Evolutionary conservation across 2,888 invertebrate genomes (phyloP), one percentile per base, ranked within the genome.

Genomic region (Limnephilus marmoratus): DNA sequence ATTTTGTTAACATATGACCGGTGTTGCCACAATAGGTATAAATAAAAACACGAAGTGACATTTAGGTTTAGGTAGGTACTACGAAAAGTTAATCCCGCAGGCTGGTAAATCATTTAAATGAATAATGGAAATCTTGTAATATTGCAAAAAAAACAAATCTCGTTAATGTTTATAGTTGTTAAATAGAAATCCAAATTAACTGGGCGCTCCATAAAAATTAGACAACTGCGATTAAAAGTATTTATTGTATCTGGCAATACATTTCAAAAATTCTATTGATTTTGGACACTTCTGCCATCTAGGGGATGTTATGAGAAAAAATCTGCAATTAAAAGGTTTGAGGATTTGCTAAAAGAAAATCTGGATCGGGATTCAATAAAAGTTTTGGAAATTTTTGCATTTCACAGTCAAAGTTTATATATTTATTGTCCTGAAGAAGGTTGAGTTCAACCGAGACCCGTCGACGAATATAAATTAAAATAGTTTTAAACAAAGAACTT

Each of bases 1-100:
- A 90, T 92, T 85, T 92, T 90, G 90, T 90, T 90, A 87, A 85
- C 86, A 82, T n/a, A 81, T 80, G 31, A 4, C 2, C 29, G 81
- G 29, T 90, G 92, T 92, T 92, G 90, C 92, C 90, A 92, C n/a
- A 37, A 41, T 37, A 24, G n/a, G 34, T 31, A 82, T 34, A 34
- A 85, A 85, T 68, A 68, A 68, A 37, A 85, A 85, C 37, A 85
- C 29, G 12, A 90, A 37, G n/a, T 86, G 86, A 86, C 86, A 86
- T 86, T 86, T 86, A 45, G 18, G 18, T 80, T 80, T 29, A 9
- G 34, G 80, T 86, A 86, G 37, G 80, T 80, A 80, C 68, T 18
- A 81, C 49, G n/a, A 80, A 15, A 81, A 89, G n/a, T 80, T 18
- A 86, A 37, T 86, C 12, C 68, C 2, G 9, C 24, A 68, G 9